These are phyloP conservation scores for Chiroxiphia lanceolata DNA, from an alignment of 2,797 vertebrate species.

Conservation along the genomic window DNA sequence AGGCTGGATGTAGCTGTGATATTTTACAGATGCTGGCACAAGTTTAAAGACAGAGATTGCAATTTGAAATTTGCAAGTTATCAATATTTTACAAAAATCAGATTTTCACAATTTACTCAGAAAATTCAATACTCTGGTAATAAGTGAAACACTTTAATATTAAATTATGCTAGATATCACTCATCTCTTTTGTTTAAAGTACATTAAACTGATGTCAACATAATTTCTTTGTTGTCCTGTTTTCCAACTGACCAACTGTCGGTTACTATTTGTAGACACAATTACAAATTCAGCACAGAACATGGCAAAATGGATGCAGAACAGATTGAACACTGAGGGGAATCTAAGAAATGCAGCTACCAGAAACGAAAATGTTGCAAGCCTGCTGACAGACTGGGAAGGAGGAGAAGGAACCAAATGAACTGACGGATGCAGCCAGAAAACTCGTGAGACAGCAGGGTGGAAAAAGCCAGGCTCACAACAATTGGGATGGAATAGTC, in stretches of 20 bases:
- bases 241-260: conserved; percentile 44
- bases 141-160: neutral
- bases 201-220: neutral
- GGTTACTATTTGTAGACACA: conserved; percentile 8
- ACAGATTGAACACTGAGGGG: conserved; percentile 48
- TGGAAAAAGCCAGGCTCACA: neutral
- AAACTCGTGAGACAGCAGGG: conserved; percentile 19
- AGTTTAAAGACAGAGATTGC: neutral
- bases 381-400: neutral
- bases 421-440: neutral
- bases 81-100: neutral
- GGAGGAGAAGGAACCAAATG: neutral
- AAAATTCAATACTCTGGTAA: neutral
- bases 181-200: neutral
- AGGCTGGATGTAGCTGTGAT: neutral
- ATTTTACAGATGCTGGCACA: neutral
- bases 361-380: conserved; percentile 22
- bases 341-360: neutral
- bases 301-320: neutral
- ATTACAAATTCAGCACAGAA: neutral
- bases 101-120: neutral
- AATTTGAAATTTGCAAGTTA: neutral
- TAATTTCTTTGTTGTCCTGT: neutral
- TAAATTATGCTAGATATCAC: neutral
- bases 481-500: neutral